phyloP scores from a whole-genome alignment of 2,888 invertebrate genomes.

The Diarsia rubi region DNA sequence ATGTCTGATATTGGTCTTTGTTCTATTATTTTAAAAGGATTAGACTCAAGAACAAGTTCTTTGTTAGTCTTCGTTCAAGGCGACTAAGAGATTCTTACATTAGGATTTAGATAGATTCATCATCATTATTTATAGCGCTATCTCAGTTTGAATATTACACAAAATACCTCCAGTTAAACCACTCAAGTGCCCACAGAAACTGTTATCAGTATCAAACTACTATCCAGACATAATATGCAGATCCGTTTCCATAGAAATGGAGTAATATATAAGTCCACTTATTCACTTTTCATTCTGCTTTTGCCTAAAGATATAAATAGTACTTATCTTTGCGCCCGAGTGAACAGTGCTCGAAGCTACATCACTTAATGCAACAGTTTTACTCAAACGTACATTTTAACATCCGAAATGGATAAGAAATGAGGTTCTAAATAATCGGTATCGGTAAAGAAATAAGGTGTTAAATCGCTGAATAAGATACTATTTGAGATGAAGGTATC shows the following conservation, averaged over 20 bases:
- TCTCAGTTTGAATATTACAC: neutral
- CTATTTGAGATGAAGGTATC: neutral
- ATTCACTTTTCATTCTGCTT: constrained; percentile 46
- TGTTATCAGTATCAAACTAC: neutral
- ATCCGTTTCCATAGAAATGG: constrained; percentile 31
- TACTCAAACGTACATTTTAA: constrained; percentile 36
- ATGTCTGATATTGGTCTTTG: neutral
- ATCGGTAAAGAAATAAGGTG: neutral
- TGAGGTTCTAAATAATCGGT: constrained; percentile 5
- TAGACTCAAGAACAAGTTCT: too few relatives aligned
- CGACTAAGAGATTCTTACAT: neutral
- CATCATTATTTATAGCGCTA: neutral
- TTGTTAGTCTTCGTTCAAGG: neutral
- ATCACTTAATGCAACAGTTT: constrained; percentile 47
- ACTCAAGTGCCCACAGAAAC: neutral
- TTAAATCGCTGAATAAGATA: neutral
- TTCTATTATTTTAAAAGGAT: neutral
- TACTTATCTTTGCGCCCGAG: constrained; percentile 50
- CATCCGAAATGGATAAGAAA: constrained; percentile 24
- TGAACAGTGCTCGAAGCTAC: constrained; percentile 40
- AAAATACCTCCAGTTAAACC: neutral
- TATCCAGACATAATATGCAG: constrained; percentile 10
- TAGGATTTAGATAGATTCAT: neutral
- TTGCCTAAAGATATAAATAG: constrained; percentile 47
- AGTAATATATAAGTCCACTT: constrained; percentile 40